Conservation (phyloP, 2,888 invertebrate species). For the Leptinotarsa juncta region DNA sequence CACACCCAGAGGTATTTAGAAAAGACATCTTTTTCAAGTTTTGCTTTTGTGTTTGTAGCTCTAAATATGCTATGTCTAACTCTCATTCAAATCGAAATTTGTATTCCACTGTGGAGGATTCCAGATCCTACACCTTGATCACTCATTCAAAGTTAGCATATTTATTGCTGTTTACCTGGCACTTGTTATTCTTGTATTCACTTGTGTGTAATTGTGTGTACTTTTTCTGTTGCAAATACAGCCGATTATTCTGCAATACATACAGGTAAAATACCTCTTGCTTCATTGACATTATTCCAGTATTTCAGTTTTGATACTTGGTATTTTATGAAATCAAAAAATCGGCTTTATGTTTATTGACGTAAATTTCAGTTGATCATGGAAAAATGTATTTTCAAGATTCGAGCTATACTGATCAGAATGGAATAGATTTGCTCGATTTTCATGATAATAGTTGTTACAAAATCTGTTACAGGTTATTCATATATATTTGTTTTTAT, state of each 20-base stretch:
- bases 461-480: too few relatives aligned
- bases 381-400: too few relatives aligned
- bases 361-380: too few relatives aligned
- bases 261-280: slow-evolving; percentile 59
- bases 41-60: slow-evolving; percentile 1
- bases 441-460: too few relatives aligned
- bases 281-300: slow-evolving; percentile 13
- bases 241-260: slow-evolving; percentile 63
- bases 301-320: background rate
- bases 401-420: too few relatives aligned
- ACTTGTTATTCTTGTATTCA: slow-evolving; percentile 24
- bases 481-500: too few relatives aligned
- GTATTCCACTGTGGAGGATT: background rate
- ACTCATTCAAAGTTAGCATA: slow-evolving; percentile 9
- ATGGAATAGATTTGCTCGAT: too few relatives aligned
- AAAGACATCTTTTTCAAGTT: background rate
- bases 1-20: slow-evolving; percentile 49
- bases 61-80: slow-evolving; percentile 4
- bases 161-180: slow-evolving; percentile 25
- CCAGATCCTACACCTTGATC: background rate
- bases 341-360: too few relatives aligned
- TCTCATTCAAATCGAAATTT: background rate
- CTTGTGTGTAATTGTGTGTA: slow-evolving; percentile 24
- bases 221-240: slow-evolving; percentile 57
- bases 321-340: too few relatives aligned